A percentile compares a stretch with the other conserved stretches of the same genome.
Conservation (phyloP, 2,113 vertebrate genomes). For the Triplophysa dalaica region DNA sequence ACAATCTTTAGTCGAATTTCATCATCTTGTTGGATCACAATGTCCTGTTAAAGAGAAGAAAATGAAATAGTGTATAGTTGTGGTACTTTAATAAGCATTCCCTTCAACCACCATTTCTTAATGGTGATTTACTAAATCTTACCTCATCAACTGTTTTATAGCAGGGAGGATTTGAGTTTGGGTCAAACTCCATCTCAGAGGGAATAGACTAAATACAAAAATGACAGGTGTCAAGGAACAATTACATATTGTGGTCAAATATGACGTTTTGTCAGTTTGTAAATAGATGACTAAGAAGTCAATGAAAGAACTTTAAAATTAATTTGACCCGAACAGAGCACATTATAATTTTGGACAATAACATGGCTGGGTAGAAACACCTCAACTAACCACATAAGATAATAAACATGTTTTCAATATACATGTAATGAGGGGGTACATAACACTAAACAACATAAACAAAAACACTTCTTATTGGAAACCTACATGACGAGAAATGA, state of each 20-base stretch:
- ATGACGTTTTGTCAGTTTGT: no score
- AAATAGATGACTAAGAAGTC: no score
- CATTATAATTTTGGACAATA: neutral
- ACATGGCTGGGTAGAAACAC: neutral
- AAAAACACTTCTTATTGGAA: neutral
- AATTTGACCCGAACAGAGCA: neutral
- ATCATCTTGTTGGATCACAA: slow-evolving; percentile 91
- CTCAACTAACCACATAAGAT: neutral
- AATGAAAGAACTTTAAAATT: no score
- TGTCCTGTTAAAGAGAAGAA: slow-evolving; percentile 72
- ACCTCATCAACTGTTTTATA: slow-evolving; percentile 93
- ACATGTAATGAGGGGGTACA: no score
- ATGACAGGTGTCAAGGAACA: neutral
- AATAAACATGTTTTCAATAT: neutral
- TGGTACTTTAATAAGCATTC: neutral
- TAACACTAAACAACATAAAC: no score
- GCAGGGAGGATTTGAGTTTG: slow-evolving; percentile 91
- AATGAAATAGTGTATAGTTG: neutral
- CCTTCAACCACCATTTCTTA: neutral
- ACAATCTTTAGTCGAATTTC: slow-evolving; percentile 93
- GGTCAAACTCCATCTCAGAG: slow-evolving; percentile 93
- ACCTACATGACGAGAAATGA: slow-evolving; percentile 92
- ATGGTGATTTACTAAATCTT: slow-evolving; percentile 35
- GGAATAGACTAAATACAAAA: slow-evolving; percentile 83
- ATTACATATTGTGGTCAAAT: neutral